These are phyloP conservation scores for Anarhynchus alexandrinus DNA, from an alignment of 2,113 vertebrate genomes.

Conservation along the genomic window DNA sequence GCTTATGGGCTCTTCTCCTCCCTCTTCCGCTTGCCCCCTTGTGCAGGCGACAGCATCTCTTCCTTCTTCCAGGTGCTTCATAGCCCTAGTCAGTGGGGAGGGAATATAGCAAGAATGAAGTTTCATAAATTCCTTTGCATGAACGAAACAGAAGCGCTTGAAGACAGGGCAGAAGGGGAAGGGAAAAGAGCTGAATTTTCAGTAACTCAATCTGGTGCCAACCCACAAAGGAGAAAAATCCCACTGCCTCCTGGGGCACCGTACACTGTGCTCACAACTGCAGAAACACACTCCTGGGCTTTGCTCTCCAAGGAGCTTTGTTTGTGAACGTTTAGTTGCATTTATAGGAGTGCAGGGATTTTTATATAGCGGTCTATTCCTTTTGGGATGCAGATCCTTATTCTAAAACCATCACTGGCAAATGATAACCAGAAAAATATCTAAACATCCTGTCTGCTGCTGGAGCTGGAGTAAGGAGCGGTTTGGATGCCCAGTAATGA, in stretches of 20 bases:
- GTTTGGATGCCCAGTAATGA: background rate
- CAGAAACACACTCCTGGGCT: background rate
- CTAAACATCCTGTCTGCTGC: background rate
- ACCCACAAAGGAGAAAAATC: background rate
- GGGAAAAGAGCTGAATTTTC: background rate
- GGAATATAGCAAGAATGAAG: background rate
- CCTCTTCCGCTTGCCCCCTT: background rate
- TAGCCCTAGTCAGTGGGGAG: background rate
- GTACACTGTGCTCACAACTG: background rate
- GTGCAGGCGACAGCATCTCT: accelerated
- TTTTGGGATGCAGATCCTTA: background rate
- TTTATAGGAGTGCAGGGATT: background rate
- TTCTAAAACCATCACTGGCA: background rate
- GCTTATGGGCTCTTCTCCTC: background rate
- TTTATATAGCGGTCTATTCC: background rate
- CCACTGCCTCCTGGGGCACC: background rate
- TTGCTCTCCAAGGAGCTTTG: background rate
- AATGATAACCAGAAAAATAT: background rate
- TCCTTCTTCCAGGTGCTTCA: background rate
- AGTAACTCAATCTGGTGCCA: background rate
- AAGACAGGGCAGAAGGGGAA: background rate
- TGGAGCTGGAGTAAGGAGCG: background rate
- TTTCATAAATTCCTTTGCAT: background rate
- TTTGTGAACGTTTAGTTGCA: background rate
- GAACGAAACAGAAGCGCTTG: background rate